phyloP scores from a whole-genome alignment of 53 echinoderm and acorn worm species.

The Crossaster papposus region DNA sequence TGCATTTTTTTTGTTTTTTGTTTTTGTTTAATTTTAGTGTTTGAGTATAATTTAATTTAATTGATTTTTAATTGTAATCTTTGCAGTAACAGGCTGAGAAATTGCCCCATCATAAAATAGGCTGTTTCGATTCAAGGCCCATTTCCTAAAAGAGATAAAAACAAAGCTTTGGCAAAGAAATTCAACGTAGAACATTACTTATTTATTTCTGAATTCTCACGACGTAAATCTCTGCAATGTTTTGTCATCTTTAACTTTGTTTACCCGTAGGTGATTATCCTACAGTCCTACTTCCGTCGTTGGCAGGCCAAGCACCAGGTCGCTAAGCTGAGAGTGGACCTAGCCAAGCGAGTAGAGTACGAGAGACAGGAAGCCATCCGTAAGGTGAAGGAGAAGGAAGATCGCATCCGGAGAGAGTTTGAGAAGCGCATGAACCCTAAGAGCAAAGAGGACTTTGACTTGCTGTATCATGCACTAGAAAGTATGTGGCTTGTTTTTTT shows the following conservation, averaged over 20 bases:
- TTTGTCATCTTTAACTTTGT: neutral
- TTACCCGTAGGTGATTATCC: conserved; percentile 80
- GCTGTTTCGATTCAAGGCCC: too few relatives aligned
- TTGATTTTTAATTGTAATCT: too few relatives aligned
- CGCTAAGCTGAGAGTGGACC: conserved; percentile 76
- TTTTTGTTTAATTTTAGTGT: too few relatives aligned
- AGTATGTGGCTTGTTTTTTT: conserved; percentile 61
- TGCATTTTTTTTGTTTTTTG: too few relatives aligned
- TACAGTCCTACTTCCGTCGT: conserved; percentile 96
- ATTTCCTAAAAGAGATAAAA: too few relatives aligned
- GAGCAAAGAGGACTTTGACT: conserved; percentile 97
- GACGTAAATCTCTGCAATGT: neutral
- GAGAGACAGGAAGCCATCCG: conserved; percentile 94
- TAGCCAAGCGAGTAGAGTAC: conserved; percentile 81
- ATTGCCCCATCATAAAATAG: too few relatives aligned
- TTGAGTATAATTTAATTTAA: too few relatives aligned
- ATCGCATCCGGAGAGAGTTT: conserved; percentile 92
- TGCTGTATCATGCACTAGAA: conserved; percentile 96
- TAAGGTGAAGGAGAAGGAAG: conserved; percentile 97
- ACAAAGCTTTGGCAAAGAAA: too few relatives aligned
- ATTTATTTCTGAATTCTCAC: neutral
- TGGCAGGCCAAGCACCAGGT: conserved; percentile 93
- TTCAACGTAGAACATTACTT: too few relatives aligned
- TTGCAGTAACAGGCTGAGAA: too few relatives aligned
- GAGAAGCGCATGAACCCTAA: conserved; percentile 97